phyloP scores from a whole-genome alignment of 92 coral and sea anemone genomes.

The Porites divaricata region DNA sequence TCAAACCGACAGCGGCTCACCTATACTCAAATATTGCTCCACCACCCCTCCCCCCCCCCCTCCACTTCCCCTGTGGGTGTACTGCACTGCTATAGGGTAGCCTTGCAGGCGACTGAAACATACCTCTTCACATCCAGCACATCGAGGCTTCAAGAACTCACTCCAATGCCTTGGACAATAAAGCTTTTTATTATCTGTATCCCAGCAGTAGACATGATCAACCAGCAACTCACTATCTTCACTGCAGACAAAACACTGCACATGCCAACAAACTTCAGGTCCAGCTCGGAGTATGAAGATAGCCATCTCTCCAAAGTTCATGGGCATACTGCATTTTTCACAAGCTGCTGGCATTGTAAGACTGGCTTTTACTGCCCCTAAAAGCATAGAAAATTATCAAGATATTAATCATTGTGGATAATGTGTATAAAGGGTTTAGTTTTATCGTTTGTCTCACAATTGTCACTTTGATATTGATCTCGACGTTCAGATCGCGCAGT shows the following conservation, averaged over 20 bases:
- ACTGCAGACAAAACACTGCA: conserved; percentile 82
- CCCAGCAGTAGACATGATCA: conserved; percentile 83
- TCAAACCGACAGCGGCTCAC: no score
- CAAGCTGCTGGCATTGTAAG: conserved; percentile 67
- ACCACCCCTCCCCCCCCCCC: no score
- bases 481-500: no score
- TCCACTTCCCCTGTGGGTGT: no score
- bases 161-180: conserved; percentile 89
- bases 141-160: conserved; percentile 88
- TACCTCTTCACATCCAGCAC: conserved; percentile 99
- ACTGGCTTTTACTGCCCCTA: conserved; percentile 78
- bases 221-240: conserved; percentile 81
- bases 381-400: neutral
- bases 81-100: no score
- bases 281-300: conserved; percentile 89
- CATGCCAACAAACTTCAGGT: conserved; percentile 86
- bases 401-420: neutral
- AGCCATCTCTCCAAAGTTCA: conserved; percentile 88
- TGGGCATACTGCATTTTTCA: conserved; percentile 60
- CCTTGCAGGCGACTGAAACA: neutral
- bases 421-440: neutral
- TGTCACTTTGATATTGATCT: no score
- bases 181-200: conserved; percentile 58
- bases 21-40: no score
- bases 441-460: no score